phyloP scores from a whole-genome alignment of 1,140 invertebrate species.

The Drosophila punjabiensis region DNA sequence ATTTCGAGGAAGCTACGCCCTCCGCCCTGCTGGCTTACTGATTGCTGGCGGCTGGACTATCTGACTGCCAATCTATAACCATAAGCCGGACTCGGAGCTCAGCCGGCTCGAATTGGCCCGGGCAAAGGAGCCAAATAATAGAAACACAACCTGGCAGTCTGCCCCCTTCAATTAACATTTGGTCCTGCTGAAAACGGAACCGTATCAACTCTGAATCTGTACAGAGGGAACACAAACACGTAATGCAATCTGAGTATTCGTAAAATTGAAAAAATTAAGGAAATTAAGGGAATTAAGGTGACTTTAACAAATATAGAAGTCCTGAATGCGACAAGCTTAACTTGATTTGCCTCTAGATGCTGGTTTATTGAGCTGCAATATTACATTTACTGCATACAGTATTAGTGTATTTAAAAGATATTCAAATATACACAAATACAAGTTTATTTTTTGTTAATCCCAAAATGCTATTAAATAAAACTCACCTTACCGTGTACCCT shows the following conservation, averaged over 20 bases:
- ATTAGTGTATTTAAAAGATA: too few relatives aligned
- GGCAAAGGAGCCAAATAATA: slow-evolving; percentile 50
- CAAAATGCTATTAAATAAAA: neutral
- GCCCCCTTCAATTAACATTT: slow-evolving; percentile 73
- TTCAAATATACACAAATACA: too few relatives aligned
- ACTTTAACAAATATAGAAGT: too few relatives aligned
- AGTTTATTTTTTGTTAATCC: too few relatives aligned
- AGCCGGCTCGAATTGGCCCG: slow-evolving; percentile 17
- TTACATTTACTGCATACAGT: too few relatives aligned
- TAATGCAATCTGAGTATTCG: neutral
- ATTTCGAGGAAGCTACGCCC: slow-evolving; percentile 62
- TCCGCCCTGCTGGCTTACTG: slow-evolving; percentile 46
- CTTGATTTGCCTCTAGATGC: too few relatives aligned
- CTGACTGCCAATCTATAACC: slow-evolving; percentile 55
- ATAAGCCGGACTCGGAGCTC: slow-evolving; percentile 46
- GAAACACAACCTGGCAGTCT: slow-evolving; percentile 12
- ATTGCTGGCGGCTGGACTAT: slow-evolving; percentile 41
- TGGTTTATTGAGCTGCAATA: too few relatives aligned
- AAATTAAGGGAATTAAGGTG: too few relatives aligned
- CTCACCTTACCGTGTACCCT: slow-evolving; percentile 21
- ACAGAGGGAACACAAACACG: neutral
- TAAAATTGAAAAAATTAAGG: too few relatives aligned
- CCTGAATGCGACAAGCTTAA: too few relatives aligned
- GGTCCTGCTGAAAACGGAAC: slow-evolving; percentile 43
- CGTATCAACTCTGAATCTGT: neutral